Evolutionary conservation across 2,113 vertebrate genomes (phyloP), one percentile per base, ranked within the genome.

Genomic region (Tilapia sparmanii): DNA sequence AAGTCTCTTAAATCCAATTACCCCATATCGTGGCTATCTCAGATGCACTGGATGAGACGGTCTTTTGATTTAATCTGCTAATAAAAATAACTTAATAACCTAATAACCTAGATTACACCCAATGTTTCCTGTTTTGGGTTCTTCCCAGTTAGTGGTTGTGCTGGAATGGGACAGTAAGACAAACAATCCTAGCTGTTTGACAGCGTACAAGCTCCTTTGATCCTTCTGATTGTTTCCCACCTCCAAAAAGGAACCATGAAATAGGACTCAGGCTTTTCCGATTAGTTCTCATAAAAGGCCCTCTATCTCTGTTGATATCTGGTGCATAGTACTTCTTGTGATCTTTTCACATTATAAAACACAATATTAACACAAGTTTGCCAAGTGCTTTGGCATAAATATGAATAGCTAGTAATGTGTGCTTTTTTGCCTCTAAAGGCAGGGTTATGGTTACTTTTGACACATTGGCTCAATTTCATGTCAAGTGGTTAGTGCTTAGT

Each of bases 181-280:
- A 73, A 83, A 81, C 38, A 42, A 6, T n/a, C 35, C 3, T 10
- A 38, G 18, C 42, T 78, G 24, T 78, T n/a, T 78, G 71, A 8
- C 24, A 47, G 22, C 0, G 2, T 29, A 19, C 16, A 50, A 31
- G 24, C 16, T 78, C 71, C 18, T 40, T 80, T 40, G 10, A 45
- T 90, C 16, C 10, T 5, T 42, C 19, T 78, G 22, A 68, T 76
- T 53, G 68, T 85, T 81, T 83, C 38, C 55, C 31, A 63, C 79
- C 53, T 80, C 66, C 29, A 83, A 90, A 90, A 66, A 82, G 38
- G 11, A 82, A 63, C 47, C 82, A 35, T 87, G 84, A 88, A 88
- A 85, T 80, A 54, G 11, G 84, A 88, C 31, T 88, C 82, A 89
- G 71, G 52, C 22, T 84, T 3, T 79, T 35, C 59, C 76, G 83